These are phyloP conservation scores for Siniperca knerii DNA, from an alignment of 2,113 vertebrate genomes.

Conservation along the genomic window DNA sequence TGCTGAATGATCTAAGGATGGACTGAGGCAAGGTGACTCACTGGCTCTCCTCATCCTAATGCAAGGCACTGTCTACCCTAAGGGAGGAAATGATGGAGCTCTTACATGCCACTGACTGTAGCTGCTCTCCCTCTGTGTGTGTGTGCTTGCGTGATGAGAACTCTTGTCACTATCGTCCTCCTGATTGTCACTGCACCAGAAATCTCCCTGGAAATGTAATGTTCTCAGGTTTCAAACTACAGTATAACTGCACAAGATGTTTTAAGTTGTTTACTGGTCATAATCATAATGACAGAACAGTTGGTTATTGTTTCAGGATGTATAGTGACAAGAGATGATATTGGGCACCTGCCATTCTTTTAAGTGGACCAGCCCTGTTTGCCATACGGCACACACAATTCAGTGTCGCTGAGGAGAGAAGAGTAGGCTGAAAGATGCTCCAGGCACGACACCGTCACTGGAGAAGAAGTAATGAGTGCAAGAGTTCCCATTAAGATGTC, in stretches of 20 bases:
- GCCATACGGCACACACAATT: slow-evolving; percentile 58
- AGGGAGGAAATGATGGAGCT: slow-evolving; percentile 72
- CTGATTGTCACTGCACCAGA: slow-evolving; percentile 38
- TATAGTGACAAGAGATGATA: slow-evolving; percentile 7
- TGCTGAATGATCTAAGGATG: slow-evolving; percentile 67
- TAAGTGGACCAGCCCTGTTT: slow-evolving; percentile 27
- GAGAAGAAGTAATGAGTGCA: slow-evolving; percentile 67
- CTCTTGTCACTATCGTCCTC: slow-evolving; percentile 22
- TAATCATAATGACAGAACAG: background rate
- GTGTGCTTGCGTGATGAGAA: slow-evolving; percentile 23
- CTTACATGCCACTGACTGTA: slow-evolving; percentile 55
- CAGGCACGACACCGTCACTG: slow-evolving; percentile 62
- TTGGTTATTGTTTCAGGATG: background rate
- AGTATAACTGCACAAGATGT: background rate
- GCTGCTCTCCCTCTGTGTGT: background rate
- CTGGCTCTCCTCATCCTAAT: slow-evolving; percentile 66
- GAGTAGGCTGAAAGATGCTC: slow-evolving; percentile 55
- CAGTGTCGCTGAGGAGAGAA: slow-evolving; percentile 34
- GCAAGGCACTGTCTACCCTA: slow-evolving; percentile 60
- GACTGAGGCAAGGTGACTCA: slow-evolving; percentile 80
- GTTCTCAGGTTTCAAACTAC: slow-evolving; percentile 1
- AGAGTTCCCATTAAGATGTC: slow-evolving; percentile 68
- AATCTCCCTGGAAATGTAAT: slow-evolving; percentile 16
- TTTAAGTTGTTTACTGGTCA: background rate
- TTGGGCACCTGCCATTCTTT: slow-evolving; percentile 23